Base-by-base conservation (phyloP, 2,113 vertebrate genomes). In the Sialia sialis region DNA sequence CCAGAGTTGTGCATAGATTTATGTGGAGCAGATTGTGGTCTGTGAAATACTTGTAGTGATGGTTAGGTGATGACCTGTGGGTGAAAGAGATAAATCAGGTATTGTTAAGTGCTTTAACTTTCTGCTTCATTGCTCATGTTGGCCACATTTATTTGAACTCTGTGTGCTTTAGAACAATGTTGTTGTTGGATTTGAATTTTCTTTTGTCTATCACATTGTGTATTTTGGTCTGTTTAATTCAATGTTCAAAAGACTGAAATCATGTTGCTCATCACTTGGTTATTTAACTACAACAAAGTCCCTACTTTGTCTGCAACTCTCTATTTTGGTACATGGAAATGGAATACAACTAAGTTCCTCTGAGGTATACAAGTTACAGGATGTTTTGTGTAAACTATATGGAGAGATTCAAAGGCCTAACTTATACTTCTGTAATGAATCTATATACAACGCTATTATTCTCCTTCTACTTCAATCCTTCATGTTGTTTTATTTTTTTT, bases 91-190 rank as follows among this genome's bases (percentile, higher is more conserved):
- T 60, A 54, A 49, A 32, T 48, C 25, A 30, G 43, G 48, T 74
- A 55, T 36, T 60, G 26, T 54, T 67, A 54, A 80, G 80, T 77
- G 80, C 74, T 95, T 87, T 77, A 70, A 63, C 64, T 80, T 92
- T 92, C 87, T 90, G 80, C 73, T 87, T 91, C 80, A 59, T n/a
- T 91, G 55, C 73, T 87, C 2, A 0, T 63, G 32, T 38, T 38
- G 8, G 20, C 32, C 54, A 29, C 55, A 20, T 41, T 21, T 38
- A 30, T 68, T 54, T 64, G 66, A 93, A 69, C 39, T 64, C 9
- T 41, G 20, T 17, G 6, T 27, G 10, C 6, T 72, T 81, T 46
- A 82, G n/a, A 87, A 48, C 12, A 87, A 29, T 7, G 4, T 44
- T 67, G 13, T 2, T 32, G 34, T 46, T 56, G 13, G 1, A 18